These are phyloP conservation scores for Avahi laniger DNA, from an alignment of 2,797 vertebrate species.

Conservation along the genomic window DNA sequence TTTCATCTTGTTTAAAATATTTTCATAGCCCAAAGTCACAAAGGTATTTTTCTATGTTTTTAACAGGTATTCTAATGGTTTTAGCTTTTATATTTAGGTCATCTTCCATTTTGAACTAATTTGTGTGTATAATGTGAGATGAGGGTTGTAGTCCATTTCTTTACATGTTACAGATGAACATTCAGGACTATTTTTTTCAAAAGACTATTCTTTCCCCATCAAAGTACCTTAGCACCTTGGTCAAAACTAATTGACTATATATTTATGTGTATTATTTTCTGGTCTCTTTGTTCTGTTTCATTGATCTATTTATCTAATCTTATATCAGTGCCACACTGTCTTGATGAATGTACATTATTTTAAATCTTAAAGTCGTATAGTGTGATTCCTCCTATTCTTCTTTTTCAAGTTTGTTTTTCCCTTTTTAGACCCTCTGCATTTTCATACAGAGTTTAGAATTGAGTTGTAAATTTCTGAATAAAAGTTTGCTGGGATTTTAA, in stretches of 20 bases:
- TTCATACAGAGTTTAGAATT: no score
- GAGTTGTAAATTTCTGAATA: neutral
- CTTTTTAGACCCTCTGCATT: no score
- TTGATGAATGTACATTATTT: neutral
- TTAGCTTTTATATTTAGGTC: neutral
- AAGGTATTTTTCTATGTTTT: neutral
- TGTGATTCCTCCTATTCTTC: neutral
- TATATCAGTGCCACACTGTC: neutral
- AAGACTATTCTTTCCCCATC: neutral
- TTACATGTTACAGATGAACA: neutral
- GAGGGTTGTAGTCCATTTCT: neutral
- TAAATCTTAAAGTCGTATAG: neutral
- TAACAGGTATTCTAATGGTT: neutral
- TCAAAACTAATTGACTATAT: neutral
- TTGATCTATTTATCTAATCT: neutral
- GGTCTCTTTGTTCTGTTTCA: no score
- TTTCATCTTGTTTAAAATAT: neutral
- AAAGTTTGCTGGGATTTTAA: neutral
- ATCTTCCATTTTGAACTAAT: neutral
- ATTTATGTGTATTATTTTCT: no score
- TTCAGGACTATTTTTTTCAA: neutral
- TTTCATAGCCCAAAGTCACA: neutral
- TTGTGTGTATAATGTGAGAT: neutral
- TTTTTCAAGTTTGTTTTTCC: no score
- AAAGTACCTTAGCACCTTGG: neutral